Conservation (phyloP, 2,797 vertebrate species). For the Rhabdophis nuchalis region DNA sequence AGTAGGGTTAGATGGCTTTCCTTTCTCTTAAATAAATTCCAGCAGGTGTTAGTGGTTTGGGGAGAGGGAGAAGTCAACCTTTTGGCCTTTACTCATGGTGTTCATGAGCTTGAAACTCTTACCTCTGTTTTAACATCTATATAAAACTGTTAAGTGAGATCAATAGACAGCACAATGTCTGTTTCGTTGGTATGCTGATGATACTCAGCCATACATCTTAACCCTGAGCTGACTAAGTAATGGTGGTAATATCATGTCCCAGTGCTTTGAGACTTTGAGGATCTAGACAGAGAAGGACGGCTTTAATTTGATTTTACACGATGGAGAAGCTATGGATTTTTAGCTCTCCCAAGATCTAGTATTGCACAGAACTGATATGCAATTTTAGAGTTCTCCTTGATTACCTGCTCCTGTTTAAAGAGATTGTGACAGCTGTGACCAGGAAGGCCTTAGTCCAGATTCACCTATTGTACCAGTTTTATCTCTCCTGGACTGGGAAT, state of each 20-base stretch:
- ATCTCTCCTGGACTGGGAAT: neutral
- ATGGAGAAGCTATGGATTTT: neutral
- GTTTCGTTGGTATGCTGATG: neutral
- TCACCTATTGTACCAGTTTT: neutral
- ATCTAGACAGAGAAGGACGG: neutral
- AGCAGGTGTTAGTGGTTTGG: neutral
- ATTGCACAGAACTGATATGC: neutral
- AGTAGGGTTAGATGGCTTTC: neutral
- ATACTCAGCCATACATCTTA: neutral
- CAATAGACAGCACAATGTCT: neutral
- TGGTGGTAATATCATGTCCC: neutral
- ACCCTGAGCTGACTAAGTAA: neutral
- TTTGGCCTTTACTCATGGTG: neutral
- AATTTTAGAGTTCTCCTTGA: neutral
- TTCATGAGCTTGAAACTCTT: neutral
- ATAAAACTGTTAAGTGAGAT: neutral
- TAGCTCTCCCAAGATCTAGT: neutral
- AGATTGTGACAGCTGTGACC: neutral
- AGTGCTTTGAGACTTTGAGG: neutral
- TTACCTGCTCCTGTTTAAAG: neutral
- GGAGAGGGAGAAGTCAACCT: neutral
- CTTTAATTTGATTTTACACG: neutral
- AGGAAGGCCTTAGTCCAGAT: neutral
- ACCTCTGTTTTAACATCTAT: neutral
- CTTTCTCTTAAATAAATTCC: neutral